A percentile compares a stretch with the other conserved stretches of the same genome.
phyloP scores from a whole-genome alignment of 2,797 vertebrate genomes.

The Mormyrus proboscirostris region DNA sequence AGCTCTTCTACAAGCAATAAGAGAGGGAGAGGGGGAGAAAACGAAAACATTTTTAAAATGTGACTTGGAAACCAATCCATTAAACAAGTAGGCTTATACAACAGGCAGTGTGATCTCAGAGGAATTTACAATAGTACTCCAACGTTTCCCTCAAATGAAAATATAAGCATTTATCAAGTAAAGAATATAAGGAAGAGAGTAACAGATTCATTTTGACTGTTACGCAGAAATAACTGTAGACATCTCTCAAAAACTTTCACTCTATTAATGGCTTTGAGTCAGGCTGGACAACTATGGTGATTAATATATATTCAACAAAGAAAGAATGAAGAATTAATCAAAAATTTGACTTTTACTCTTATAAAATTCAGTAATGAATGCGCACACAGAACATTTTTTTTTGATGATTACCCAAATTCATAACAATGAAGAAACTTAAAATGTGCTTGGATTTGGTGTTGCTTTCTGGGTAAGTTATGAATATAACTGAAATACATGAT shows the following conservation, averaged over 20 bases:
- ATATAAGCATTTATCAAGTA: not conserved
- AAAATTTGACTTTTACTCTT: not conserved
- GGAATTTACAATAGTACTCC: not conserved
- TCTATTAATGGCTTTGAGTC: not conserved
- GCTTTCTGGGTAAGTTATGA: not conserved
- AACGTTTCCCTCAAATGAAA: not conserved
- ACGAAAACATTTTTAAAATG: conserved; percentile 11
- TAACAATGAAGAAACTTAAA: not conserved
- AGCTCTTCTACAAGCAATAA: conserved; percentile 7
- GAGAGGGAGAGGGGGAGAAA: not conserved
- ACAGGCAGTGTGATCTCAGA: not conserved
- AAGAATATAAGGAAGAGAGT: conserved; percentile 11
- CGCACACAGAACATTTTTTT: not conserved
- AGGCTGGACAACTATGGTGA: not conserved
- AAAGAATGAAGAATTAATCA: not conserved
- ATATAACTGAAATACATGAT: not conserved
- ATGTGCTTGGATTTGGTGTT: not conserved
- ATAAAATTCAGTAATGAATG: not conserved
- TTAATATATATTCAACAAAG: not conserved
- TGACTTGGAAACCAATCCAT: conserved; percentile 5
- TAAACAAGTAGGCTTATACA: not conserved
- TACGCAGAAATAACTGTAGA: not conserved
- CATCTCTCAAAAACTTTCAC: not conserved
- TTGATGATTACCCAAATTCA: not conserved
- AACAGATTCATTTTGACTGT: not conserved